Base-by-base conservation (phyloP, 37 sponge, comb jelly and placozoan species). In the Chondrilla cf. caribensis region DNA sequence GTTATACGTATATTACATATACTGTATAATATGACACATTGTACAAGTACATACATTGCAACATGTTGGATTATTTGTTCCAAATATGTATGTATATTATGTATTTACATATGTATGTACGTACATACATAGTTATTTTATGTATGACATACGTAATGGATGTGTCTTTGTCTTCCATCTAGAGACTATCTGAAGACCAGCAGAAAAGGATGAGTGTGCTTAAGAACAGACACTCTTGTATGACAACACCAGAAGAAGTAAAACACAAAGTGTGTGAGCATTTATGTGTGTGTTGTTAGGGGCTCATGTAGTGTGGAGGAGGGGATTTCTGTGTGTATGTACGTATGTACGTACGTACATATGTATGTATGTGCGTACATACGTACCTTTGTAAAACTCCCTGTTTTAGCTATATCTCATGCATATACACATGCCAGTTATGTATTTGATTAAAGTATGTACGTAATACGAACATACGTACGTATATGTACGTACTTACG, bases 141-240 rank as follows among this genome's bases (percentile, higher is more conserved):
- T n/a, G n/a, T n/a, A n/a, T n/a, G n/a, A n/a, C n/a, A n/a, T n/a
- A n/a, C n/a, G n/a, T n/a, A n/a, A n/a, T n/a, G n/a, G n/a, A n/a
- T n/a, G n/a, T n/a, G n/a, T n/a, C n/a, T n/a, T n/a, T n/a, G n/a
- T n/a, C n/a, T n/a, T n/a, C n/a, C n/a, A n/a, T n/a, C n/a, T 40
- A 73, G 76, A 40, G 44, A 43, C 76, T 42, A n/a, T 40, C 76
- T 25, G 76, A 73, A 40, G 76, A 42, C 36, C 41, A 5, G 21
- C 44, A 73, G 2, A 73, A 42, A 39, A 42, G 41, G 6, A 73
- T 36, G 44, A 39, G 2, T 25, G 17, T 73, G 41, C 76, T 1
- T 19, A 39, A 33, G 17, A 33, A 21, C 41, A 73, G 76, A 39
- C 76, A 73, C 43, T 39, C 76, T n/a, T 73, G 76, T 73, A 43